These are phyloP conservation scores for Caenorhabditis remanei DNA, from an alignment of 1,140 invertebrate species.

Conservation along the genomic window DNA sequence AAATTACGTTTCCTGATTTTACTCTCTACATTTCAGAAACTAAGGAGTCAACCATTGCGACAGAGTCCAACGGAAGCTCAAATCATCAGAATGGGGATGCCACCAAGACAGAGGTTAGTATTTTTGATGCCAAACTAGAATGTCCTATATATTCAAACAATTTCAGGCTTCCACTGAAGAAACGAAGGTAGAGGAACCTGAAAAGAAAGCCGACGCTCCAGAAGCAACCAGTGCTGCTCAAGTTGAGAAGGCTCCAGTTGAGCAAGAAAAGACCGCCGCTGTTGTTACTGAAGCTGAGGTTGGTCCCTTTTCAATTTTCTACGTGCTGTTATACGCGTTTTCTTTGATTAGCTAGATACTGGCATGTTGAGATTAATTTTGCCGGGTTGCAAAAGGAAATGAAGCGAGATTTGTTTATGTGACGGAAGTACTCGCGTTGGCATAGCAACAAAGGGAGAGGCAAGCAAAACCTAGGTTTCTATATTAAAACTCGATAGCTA, in stretches of 20 bases:
- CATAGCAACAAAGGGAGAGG: not conserved
- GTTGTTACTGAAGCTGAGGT: slow-evolving; percentile 48
- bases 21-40: not conserved
- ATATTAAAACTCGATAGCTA: no score
- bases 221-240: not conserved
- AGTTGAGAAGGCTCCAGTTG: not conserved
- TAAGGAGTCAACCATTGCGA: not conserved
- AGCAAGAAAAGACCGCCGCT: slow-evolving; percentile 12
- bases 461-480: not conserved
- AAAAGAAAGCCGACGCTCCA: not conserved
- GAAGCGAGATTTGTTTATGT: no score
- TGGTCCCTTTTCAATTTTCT: slow-evolving; percentile 1
- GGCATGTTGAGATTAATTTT: no score
- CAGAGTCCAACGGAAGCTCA: not conserved
- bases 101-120: no score
- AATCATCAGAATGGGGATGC: slow-evolving; percentile 16
- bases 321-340: not conserved
- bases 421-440: slow-evolving; percentile 23
- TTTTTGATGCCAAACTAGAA: not conserved
- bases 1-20: no score
- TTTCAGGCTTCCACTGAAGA: not conserved
- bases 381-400: no score
- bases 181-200: not conserved
- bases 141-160: not conserved
- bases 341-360: no score